Conservation (phyloP, 2,113 vertebrate genomes). For the Epinephelus lanceolatus region DNA sequence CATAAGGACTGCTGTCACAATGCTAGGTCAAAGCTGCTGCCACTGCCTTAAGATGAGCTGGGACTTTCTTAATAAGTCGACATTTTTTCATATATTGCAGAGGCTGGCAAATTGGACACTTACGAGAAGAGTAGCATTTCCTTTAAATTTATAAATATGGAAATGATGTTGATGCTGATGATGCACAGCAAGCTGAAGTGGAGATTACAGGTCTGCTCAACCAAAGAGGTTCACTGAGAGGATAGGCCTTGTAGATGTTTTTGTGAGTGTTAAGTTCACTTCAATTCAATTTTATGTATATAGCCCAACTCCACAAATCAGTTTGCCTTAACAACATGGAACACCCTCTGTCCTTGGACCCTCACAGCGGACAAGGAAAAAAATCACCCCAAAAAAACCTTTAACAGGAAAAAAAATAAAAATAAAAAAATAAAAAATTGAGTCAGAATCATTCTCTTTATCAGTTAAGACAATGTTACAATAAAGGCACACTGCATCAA, state of each 20-base stretch:
- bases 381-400: too few relatives aligned
- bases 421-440: too few relatives aligned
- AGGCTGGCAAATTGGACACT: constrained; percentile 56
- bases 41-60: constrained; percentile 4
- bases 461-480: not conserved
- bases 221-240: not conserved
- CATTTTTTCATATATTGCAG: constrained; percentile 16
- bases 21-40: constrained; percentile 30
- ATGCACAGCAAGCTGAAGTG: constrained; percentile 32
- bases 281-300: too few relatives aligned
- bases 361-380: too few relatives aligned
- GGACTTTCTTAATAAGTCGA: constrained; percentile 31
- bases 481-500: too few relatives aligned
- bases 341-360: too few relatives aligned
- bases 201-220: constrained; percentile 9
- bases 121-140: constrained; percentile 30
- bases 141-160: constrained; percentile 51
- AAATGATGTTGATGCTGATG: too few relatives aligned
- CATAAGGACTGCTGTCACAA: constrained; percentile 50
- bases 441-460: not conserved
- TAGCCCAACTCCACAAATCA: too few relatives aligned
- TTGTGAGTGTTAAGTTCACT: not conserved
- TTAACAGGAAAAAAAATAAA: too few relatives aligned
- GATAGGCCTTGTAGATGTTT: not conserved
- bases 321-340: too few relatives aligned